phyloP scores from a whole-genome alignment of 2,113 vertebrate genomes.

The Oplegnathus fasciatus region DNA sequence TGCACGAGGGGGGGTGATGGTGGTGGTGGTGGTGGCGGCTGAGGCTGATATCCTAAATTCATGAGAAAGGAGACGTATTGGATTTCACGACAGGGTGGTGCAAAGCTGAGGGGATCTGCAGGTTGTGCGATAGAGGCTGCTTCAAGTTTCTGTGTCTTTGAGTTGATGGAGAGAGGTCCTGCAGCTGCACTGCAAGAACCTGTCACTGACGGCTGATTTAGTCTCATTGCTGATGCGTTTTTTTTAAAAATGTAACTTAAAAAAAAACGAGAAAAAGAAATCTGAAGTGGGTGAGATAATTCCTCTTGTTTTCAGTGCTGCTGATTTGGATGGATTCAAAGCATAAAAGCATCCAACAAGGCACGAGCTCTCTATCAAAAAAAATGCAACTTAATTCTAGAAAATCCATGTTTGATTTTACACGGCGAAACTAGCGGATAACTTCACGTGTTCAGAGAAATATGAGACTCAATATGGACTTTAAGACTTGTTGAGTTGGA shows the following conservation, averaged over 20 bases:
- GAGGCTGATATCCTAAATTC: conserved; percentile 64
- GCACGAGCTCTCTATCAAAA: neutral
- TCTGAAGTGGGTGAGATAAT: neutral
- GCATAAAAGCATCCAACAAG: neutral
- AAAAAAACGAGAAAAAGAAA: neutral
- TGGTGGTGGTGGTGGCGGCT: neutral
- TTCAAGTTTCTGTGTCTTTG: conserved; percentile 53
- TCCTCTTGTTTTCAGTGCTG: neutral
- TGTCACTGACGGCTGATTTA: neutral
- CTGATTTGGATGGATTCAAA: neutral
- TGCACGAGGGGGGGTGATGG: conserved; percentile 8
- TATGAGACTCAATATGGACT: neutral
- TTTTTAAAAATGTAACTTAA: neutral
- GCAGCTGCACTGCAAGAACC: conserved; percentile 26
- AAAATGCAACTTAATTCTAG: neutral
- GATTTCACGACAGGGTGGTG: conserved; percentile 76
- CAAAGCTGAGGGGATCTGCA: conserved; percentile 71
- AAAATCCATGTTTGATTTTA: neutral
- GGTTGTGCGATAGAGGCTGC: conserved; percentile 67
- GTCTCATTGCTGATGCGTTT: neutral
- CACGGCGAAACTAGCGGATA: neutral
- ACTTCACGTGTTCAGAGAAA: neutral
- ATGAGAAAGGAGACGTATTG: conserved; percentile 69
- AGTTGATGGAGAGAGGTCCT: conserved; percentile 56
- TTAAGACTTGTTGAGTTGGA: neutral